Evolutionary conservation across 2,113 vertebrate species (phyloP).

Genomic region (Malurus elegans): DNA sequence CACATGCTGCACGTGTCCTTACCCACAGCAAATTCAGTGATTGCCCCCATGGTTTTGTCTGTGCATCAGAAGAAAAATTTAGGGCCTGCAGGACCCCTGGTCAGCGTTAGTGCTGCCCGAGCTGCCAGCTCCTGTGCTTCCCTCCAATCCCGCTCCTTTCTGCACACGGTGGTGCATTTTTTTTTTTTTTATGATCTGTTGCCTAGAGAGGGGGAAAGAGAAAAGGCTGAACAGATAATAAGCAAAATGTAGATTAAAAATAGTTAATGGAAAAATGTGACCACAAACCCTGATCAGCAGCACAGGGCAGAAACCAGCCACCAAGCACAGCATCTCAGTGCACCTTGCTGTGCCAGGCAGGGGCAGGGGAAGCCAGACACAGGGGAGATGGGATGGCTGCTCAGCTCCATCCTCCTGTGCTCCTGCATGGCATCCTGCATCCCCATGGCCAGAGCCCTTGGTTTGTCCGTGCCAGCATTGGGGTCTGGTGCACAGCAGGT

Average conservation of each 20-base stretch:
- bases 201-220: conserved; percentile 29
- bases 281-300: not conserved
- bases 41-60: not conserved
- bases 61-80: not conserved
- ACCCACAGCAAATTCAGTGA: not conserved
- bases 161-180: not conserved
- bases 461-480: not conserved
- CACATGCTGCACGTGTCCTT: not conserved
- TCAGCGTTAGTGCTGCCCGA: not conserved
- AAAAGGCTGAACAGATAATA: not conserved
- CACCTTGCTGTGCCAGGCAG: not conserved
- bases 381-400: not conserved
- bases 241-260: conserved; percentile 57
- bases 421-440: not conserved
- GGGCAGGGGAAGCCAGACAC: fast-evolving
- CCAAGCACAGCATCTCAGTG: not conserved
- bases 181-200: not conserved
- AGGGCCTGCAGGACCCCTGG: not conserved
- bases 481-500: too few relatives aligned
- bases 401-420: not conserved
- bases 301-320: not conserved
- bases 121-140: not conserved
- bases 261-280: conserved; percentile 56
- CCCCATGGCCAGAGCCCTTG: not conserved
- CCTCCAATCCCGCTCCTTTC: not conserved